Base-by-base conservation (phyloP, 23 tunicate species). In the Halocynthia aurantium region DNA sequence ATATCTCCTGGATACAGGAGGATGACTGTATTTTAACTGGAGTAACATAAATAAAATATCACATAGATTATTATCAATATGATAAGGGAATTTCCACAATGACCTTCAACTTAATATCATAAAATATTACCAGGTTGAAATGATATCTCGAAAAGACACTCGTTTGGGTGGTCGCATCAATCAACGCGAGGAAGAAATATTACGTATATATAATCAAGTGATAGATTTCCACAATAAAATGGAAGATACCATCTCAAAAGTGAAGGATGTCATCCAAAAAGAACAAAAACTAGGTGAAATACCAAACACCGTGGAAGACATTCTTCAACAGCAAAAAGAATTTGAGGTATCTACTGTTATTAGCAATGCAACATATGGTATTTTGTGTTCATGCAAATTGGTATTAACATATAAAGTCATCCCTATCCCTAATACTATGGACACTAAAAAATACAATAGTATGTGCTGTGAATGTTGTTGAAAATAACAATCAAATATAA, bases 331-430 rank as follows among this genome's bases (percentile, higher is more conserved):
- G 58, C 77, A 81, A 55, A 57, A 53, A 52, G 78, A 81, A 19
- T 81, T 66, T 57, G 75, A 81, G 84, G 84, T 81, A 62, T 22
- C 18, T 18, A 44, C n/a, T 58, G 15, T 58, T 58, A 58, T 58
- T 58, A 58, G 15, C 15, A 13, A 58, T 58, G 17, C 2, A 58
- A 31, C 4, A 31, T 31, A 31, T 31, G 44, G 44, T 31, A 31
- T 31, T 31, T 31, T 31, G 44, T 31, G 44, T 4, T 31, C 1
- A 31, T 31, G 44, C 44, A 31, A 31, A 31, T 31, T 0, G 44
- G 44, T 31, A 31, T 31, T 31, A 0, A 4, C 44, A 31, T 31
- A 31, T 31, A 31, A 31, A 31, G 44, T 31, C 44, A 31, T 31
- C 44, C 44, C 44, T 31, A 31, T 31, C n/a, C n/a, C n/a, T n/a